A percentile compares a stretch with the other conserved stretches of the same genome.
Evolutionary conservation across 2,797 vertebrate genomes (phyloP).

Genomic region (Myotis findleyi): DNA sequence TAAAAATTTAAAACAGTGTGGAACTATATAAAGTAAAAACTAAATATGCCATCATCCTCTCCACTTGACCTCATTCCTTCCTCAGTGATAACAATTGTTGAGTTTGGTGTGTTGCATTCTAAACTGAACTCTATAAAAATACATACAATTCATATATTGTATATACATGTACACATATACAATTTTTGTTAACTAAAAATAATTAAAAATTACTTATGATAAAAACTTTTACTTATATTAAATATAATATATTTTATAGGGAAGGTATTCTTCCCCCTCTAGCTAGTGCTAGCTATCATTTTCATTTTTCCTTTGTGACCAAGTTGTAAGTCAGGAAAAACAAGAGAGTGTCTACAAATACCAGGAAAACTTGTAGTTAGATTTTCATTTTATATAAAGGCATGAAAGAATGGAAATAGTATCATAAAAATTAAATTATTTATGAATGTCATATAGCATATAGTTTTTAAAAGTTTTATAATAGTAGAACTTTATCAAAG

Average conservation of each 20-base stretch:
- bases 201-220: background rate
- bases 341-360: slow-evolving; percentile 1
- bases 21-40: slow-evolving; percentile 11
- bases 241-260: slow-evolving; percentile 11
- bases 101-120: background rate
- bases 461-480: slow-evolving; percentile 10
- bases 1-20: background rate
- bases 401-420: background rate
- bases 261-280: background rate
- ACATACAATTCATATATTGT: background rate
- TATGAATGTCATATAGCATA: background rate
- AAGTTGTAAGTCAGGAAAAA: slow-evolving; percentile 63
- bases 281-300: background rate
- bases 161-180: background rate
- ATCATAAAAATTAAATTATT: slow-evolving; percentile 13
- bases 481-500: slow-evolving; percentile 10
- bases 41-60: background rate
- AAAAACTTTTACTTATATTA: background rate
- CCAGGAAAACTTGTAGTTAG: background rate
- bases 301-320: slow-evolving; percentile 9
- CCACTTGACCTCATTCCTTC: background rate
- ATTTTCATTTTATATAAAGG: slow-evolving; percentile 22
- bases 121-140: background rate
- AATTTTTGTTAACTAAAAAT: slow-evolving; percentile 37
- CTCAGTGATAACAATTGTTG: background rate